Conservation (phyloP, 1,140 invertebrate genomes). For the Brachionus paranguensis region DNA sequence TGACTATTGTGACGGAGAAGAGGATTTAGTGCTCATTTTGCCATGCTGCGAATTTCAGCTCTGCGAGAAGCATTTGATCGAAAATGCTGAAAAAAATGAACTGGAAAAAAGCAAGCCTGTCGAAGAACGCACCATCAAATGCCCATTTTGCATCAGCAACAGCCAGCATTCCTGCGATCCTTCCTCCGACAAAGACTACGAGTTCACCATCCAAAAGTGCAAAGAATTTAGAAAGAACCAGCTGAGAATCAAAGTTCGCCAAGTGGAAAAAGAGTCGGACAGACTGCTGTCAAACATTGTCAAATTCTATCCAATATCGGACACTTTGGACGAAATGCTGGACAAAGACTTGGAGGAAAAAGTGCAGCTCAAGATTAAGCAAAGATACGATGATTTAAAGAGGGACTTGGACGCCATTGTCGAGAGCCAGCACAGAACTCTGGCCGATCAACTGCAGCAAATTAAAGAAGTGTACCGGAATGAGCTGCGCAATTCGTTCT, state of each 20-base stretch:
- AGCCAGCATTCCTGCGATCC: neutral
- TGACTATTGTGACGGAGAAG: neutral
- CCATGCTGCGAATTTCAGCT: neutral
- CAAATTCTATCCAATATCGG: neutral
- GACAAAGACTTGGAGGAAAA: neutral
- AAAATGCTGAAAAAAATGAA: neutral
- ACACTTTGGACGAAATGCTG: neutral
- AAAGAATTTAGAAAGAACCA: neutral
- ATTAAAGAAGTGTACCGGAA: neutral
- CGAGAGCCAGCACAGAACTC: neutral
- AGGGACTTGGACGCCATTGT: neutral
- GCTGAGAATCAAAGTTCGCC: neutral
- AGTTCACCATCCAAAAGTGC: neutral
- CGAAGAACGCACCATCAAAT: neutral
- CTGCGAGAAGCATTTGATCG: neutral
- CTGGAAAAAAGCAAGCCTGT: neutral
- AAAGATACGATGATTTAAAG: neutral
- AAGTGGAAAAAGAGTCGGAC: neutral
- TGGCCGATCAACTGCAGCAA: neutral
- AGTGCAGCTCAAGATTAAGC: neutral
- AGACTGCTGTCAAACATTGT: neutral
- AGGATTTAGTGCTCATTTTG: neutral
- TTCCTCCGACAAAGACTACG: neutral
- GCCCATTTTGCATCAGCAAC: neutral
- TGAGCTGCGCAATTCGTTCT: neutral